Base-by-base conservation (phyloP, 2,113 vertebrate genomes). In the Rostratula benghalensis region DNA sequence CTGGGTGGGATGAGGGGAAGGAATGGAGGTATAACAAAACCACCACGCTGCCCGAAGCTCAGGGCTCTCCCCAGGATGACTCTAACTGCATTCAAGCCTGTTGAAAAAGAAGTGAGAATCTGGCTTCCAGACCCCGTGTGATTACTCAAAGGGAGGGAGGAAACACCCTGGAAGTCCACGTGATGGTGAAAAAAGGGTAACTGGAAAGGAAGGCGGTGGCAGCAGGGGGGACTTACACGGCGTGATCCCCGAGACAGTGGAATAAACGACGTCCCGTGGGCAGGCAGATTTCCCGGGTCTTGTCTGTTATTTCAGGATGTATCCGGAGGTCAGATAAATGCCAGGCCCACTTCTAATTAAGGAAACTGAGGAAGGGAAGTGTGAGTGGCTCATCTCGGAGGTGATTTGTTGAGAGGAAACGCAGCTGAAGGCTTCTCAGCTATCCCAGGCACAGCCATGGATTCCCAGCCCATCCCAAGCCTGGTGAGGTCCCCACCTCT, bases 221-320 rank as follows among this genome's bases (percentile, higher is more conserved):
- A 2, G 59, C 33, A 18, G 86, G 15, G 30, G 9, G 57, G 61
- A 51, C 37, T 8, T 6, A 43, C 45, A 63, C 1, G 11, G 64
- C 0, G 28, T 13, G 91, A 61, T 60, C 61, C 84, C 56, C 23
- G 63, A 56, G 73, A n/a, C 0, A 1, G 91, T n/a, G 90, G 81
- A 80, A 95, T 37, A 80, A 93, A 39, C 53, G 2, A 45, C 2
- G 18, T 21, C 79, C 95, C 50, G 43, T 64, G 88, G 95, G 88
- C 95, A 94, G 94, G 87, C 27, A 7, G 70, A 12, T 7, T 61
- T 63, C 89, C 94, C 3, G 7, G 91, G 83, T 30, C 91, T 18
- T 71, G 80, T 50, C 93, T 96, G 95, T 89, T 95, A 92, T 97
- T 96, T 95, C 96, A 97, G 95, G 50, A 83, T 28, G 56, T 17